These are phyloP conservation scores for Umimayanthus chanpuru DNA, from an alignment of 92 coral and sea anemone species.

Conservation along the genomic window DNA sequence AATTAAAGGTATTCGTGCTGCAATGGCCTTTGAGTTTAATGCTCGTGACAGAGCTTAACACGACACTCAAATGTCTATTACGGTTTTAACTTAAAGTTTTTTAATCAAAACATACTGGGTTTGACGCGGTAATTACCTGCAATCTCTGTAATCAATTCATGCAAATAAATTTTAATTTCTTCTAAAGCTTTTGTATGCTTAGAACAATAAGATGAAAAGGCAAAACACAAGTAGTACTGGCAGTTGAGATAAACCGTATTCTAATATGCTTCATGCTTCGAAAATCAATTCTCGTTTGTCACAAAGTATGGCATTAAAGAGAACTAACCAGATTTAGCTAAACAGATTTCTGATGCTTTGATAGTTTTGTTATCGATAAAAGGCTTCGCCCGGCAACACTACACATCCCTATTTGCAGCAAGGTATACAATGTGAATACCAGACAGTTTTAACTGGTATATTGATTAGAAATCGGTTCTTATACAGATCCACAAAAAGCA, in stretches of 20 bases:
- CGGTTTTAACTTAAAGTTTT: background rate
- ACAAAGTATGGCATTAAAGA: background rate
- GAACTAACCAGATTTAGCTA: background rate
- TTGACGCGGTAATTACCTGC: conserved; percentile 5
- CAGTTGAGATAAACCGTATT: conserved; percentile 1
- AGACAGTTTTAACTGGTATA: background rate
- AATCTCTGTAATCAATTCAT: conserved; percentile 14
- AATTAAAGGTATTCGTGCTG: background rate
- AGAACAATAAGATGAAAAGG: conserved; percentile 24
- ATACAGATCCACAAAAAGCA: background rate
- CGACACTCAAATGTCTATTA: background rate
- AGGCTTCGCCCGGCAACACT: background rate
- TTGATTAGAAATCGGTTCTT: background rate
- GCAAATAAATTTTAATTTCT: conserved; percentile 33
- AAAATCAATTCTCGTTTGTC: background rate
- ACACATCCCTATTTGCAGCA: background rate
- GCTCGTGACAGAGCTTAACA: background rate
- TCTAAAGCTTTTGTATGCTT: background rate
- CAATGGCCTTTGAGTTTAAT: background rate
- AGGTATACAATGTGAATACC: background rate
- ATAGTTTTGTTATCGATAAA: background rate
- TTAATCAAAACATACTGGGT: background rate
- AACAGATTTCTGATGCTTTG: background rate
- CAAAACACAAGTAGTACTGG: conserved; percentile 5
- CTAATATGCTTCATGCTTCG: background rate